Conservation (phyloP, 2,888 invertebrate genomes). For the Mystacides longicornis region DNA sequence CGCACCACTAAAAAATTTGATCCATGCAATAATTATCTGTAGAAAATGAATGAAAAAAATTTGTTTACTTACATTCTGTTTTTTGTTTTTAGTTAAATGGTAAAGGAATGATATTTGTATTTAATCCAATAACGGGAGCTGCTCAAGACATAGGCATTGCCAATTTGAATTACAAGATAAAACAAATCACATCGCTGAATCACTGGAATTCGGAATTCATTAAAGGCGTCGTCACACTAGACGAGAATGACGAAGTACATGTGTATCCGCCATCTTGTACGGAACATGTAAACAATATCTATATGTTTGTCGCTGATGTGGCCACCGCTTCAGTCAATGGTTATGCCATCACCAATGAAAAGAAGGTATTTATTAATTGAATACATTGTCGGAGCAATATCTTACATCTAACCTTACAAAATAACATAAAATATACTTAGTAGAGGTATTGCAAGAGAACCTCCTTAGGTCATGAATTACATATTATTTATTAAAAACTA, state of each 20-base stretch:
- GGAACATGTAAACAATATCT: constrained; percentile 45
- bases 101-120: constrained; percentile 64
- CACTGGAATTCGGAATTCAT: constrained; percentile 65
- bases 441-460: no score
- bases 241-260: constrained; percentile 56
- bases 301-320: constrained; percentile 42
- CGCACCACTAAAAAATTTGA: no score
- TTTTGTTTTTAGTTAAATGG: constrained; percentile 46
- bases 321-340: constrained; percentile 40
- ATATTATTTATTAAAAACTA: no score
- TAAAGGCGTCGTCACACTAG: constrained; percentile 70
- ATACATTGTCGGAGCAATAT: no score
- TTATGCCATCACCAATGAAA: constrained; percentile 40
- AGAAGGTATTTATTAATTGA: no score
- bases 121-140: constrained; percentile 88
- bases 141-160: constrained; percentile 47
- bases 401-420: no score
- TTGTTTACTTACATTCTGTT: no score
- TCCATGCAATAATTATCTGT: no score
- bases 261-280: constrained; percentile 58
- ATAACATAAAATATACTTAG: no score
- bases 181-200: constrained; percentile 68
- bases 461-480: no score
- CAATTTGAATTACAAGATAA: constrained; percentile 57
- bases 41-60: no score